phyloP scores from a whole-genome alignment of 2,888 invertebrate genomes.

The Drosophila picticornis region DNA sequence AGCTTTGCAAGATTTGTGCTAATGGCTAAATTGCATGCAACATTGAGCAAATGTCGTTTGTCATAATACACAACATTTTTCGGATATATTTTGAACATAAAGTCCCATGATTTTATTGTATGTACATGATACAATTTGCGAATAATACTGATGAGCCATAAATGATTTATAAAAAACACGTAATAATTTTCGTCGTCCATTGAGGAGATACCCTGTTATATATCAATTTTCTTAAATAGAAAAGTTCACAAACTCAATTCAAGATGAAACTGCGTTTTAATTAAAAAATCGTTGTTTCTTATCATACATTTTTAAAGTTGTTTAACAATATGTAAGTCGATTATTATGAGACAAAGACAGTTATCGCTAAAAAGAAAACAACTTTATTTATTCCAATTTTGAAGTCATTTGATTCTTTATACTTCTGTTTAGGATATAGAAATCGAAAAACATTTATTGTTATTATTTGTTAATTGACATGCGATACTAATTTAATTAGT shows the following conservation, averaged over 20 bases:
- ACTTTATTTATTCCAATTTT: neutral
- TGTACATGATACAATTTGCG: neutral
- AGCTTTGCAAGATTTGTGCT: slow-evolving; percentile 24
- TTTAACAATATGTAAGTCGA: neutral
- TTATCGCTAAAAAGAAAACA: neutral
- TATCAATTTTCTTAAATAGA: neutral
- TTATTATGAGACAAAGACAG: too few species aligned
- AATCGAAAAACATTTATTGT: neutral
- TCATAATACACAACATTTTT: slow-evolving; percentile 1
- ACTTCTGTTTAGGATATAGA: neutral
- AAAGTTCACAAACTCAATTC: neutral
- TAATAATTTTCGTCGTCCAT: neutral
- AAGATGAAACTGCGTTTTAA: neutral
- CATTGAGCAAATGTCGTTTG: slow-evolving; percentile 28
- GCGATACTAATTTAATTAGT: neutral
- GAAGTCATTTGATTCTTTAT: accelerated
- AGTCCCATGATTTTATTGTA: neutral
- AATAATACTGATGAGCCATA: neutral
- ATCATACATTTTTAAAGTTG: neutral
- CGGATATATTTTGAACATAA: neutral
- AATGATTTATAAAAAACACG: neutral
- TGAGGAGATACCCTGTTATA: neutral
- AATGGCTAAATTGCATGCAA: slow-evolving; percentile 24
- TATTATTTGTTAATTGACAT: neutral
- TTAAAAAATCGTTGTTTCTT: neutral